Base-by-base conservation (phyloP, 1,140 invertebrate species). In the Polypedilum pembai region DNA sequence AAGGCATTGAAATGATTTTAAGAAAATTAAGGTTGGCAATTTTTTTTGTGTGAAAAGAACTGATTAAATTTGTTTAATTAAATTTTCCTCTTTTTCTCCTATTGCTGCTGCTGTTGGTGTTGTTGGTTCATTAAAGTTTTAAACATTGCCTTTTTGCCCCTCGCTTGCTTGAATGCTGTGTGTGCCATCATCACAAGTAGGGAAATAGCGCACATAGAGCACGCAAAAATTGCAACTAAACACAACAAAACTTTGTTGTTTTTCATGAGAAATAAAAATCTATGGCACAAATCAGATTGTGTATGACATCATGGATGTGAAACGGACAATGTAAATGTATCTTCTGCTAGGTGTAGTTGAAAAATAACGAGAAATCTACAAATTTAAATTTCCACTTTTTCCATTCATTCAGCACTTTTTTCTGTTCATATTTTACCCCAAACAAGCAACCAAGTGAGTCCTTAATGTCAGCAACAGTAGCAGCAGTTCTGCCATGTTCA, bases 41-140 rank as follows among this genome's bases (percentile, higher is more conserved):
- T 56, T 56, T 56, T 45, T 56, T 56, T 56, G 10, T 56, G 45
- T 56, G 45, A n/a, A 56, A 56, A 12, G 3, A n/a, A 56, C 45
- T 56, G 45, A 56, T 56, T 56, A 56, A 56, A 56, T 56, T 56
- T 56, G 45, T n/a, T 56, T 56, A 56, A 56, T 56, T 56, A 56
- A 56, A 56, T 56, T 56, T 56, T 12, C n/a, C n/a, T 56, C 45
- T 56, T 56, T 56, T 56, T n/a, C n/a, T 56, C 8, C 4, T 56
- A 4, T 3, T 56, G 45, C 45, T 56, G 4, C 45, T n/a, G 24
- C 24, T 33, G 24, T 56, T 56, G 4, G 0, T 45, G 1, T 45
- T 56, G 45, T 56, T 56, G 8, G 45, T 56, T 56, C 45, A 56
- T 56, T 56, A 56, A 56, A 56, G 10, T 56, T 56, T 56, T 56